Evolutionary conservation across 1,140 invertebrate genomes (phyloP).

Genomic region (Spodoptera litura): DNA sequence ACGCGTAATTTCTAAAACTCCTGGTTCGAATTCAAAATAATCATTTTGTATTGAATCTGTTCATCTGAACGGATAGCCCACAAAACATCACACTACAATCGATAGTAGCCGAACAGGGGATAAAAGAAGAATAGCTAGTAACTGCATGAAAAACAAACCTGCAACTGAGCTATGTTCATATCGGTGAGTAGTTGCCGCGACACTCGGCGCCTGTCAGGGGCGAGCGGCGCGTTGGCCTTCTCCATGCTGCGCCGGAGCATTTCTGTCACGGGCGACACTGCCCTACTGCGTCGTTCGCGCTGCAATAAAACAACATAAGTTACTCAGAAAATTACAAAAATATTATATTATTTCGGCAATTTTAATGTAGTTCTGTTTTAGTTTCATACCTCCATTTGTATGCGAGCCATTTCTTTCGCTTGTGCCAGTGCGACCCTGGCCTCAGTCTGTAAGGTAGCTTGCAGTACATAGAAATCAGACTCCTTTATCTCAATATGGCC

Average conservation of each 20-base stretch:
- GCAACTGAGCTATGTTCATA: constrained; percentile 97
- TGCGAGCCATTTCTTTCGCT: constrained; percentile 95
- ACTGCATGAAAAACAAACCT: constrained; percentile 80
- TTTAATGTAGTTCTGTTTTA: background rate
- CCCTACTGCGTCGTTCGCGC: constrained; percentile 91
- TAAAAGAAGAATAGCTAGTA: too few species aligned
- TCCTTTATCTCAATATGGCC: constrained; percentile 82
- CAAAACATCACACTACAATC: too few species aligned
- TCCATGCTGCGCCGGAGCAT: constrained; percentile 92
- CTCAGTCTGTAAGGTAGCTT: constrained; percentile 95
- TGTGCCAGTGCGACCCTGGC: constrained; percentile 95
- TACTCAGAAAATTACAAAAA: background rate
- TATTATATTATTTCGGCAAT: background rate
- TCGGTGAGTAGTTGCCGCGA: constrained; percentile 94
- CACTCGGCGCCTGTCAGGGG: constrained; percentile 92
- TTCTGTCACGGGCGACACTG: constrained; percentile 94
- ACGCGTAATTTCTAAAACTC: too few species aligned
- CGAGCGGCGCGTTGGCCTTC: constrained; percentile 94
- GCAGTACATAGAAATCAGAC: constrained; percentile 92
- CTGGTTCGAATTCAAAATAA: too few species aligned
- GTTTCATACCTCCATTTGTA: constrained; percentile 94
- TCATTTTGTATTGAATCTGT: too few species aligned
- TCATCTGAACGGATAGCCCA: too few species aligned
- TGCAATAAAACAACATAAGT: constrained; percentile 57
- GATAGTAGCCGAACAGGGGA: too few species aligned